These are phyloP conservation scores for Saccostrea echinata DNA, from an alignment of 1,140 invertebrate species.

Conservation along the genomic window DNA sequence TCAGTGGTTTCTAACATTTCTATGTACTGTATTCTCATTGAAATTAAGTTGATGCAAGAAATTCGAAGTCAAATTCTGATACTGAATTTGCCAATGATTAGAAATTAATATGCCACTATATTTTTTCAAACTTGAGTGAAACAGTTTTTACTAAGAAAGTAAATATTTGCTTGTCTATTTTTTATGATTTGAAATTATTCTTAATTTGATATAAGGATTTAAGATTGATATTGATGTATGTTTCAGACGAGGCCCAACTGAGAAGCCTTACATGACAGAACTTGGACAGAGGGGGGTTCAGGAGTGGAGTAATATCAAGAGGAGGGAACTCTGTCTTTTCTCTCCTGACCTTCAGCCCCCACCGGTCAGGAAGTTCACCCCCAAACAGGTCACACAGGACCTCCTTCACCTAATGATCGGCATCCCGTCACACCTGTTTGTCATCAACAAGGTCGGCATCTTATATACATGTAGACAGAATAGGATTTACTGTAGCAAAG, in stretches of 20 bases:
- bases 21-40: not conserved
- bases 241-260: slow-evolving; percentile 60
- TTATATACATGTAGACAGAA: no score
- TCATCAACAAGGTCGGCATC: not conserved
- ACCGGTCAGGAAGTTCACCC: slow-evolving; percentile 43
- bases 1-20: not conserved
- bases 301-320: slow-evolving; percentile 57
- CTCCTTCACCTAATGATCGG: slow-evolving; percentile 69
- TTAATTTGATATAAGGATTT: no score
- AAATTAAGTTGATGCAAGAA: no score
- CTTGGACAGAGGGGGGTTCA: slow-evolving; percentile 68
- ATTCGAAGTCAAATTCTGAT: no score
- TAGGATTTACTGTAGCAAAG: no score
- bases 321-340: slow-evolving; percentile 54
- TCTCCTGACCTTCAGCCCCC: slow-evolving; percentile 42
- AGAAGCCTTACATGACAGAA: slow-evolving; percentile 73
- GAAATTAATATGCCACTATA: no score
- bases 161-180: no score
- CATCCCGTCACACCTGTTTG: slow-evolving; percentile 67
- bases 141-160: no score
- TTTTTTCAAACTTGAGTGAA: no score
- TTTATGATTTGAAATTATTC: no score
- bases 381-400: slow-evolving; percentile 64
- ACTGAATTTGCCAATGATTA: no score
- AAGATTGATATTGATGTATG: no score